Evolutionary conservation across 92 coral and sea anemone genomes (phyloP), one percentile per base, ranked within the genome.

Genomic region (Zoanthus gigantus): DNA sequence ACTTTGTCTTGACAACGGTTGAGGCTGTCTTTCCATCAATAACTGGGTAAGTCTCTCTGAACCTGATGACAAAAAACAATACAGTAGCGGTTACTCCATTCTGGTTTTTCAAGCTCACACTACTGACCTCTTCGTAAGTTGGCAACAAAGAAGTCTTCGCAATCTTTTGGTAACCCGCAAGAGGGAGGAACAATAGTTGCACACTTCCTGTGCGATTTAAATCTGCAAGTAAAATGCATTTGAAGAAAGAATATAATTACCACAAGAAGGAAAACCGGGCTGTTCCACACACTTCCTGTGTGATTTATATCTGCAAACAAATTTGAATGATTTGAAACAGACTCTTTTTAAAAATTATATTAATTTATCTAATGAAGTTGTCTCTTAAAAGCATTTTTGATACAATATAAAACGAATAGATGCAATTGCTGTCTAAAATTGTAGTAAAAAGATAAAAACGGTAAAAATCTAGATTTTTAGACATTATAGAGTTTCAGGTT

Each of bases 191-290:
- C 94, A 74, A 50, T 76, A 71, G 95, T 95, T 42, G 97, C 92
- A 81, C 99, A 97, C 90, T 93, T 92, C 89, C 94, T 95, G 89
- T 97, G 99, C 54, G 90, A 97, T 86, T 94, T 97, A 67, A 94
- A 91, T 75, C 99, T 97, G 76, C 52, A 53, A 89, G 78, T 77
- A 85, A 69, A 37, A 75, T 66, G 29, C 54, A 88, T 56, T 74
- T 6, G 42, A 75, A 11, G 46, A 69, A 69, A 50, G 66, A 28
- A 17, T 71, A 56, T 57, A 87, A 28, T 78, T 78, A 86, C 74
- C 89, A 76, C 76, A 73, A 61, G 69, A 29, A 42, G 76, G 84
- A n/a, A 58, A 63, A 50, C 50, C 77, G 13, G 52, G 34, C 52
- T 77, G 60, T 87, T 87, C 78, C 37, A n/a, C 74, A 63, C 85